phyloP scores from a whole-genome alignment of 2,113 vertebrate species.

The Aepyceros melampus region DNA sequence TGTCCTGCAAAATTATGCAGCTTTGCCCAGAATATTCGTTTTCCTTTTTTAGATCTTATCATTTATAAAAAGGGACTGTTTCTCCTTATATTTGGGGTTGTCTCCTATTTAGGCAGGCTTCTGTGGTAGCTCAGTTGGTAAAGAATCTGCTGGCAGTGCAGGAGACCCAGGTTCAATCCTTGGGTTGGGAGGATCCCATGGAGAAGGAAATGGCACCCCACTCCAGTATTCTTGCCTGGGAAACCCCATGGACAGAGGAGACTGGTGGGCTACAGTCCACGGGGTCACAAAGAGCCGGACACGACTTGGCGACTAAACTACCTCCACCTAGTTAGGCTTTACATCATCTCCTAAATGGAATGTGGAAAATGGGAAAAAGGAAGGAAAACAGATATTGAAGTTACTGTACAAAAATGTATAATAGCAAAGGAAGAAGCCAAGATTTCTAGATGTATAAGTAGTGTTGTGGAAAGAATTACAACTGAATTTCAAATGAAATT shows the following conservation, averaged over 20 bases:
- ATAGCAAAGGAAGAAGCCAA: constrained; percentile 12
- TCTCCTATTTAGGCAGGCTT: background rate
- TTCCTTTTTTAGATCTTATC: background rate
- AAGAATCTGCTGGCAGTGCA: background rate
- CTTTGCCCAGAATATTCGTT: background rate
- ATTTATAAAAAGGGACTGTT: background rate
- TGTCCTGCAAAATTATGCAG: background rate
- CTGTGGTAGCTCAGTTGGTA: background rate
- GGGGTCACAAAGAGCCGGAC: background rate
- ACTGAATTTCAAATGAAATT: background rate
- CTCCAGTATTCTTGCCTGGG: background rate
- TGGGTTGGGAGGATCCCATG: background rate
- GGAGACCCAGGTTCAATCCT: background rate
- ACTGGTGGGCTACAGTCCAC: background rate
- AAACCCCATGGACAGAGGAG: background rate
- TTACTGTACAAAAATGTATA: constrained; percentile 45
- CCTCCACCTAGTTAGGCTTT: background rate
- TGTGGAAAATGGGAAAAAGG: background rate
- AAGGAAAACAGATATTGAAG: constrained; percentile 43
- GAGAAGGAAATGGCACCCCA: background rate
- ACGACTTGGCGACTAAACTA: background rate
- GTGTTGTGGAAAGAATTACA: background rate
- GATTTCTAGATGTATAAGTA: background rate
- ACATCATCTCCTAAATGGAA: constrained; percentile 32
- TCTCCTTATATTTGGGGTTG: background rate